Percentiles rank a stretch among this genome's conserved stretches.
phyloP scores from a whole-genome alignment of 1,140 invertebrate genomes.

The Tetragnatha versicolor region DNA sequence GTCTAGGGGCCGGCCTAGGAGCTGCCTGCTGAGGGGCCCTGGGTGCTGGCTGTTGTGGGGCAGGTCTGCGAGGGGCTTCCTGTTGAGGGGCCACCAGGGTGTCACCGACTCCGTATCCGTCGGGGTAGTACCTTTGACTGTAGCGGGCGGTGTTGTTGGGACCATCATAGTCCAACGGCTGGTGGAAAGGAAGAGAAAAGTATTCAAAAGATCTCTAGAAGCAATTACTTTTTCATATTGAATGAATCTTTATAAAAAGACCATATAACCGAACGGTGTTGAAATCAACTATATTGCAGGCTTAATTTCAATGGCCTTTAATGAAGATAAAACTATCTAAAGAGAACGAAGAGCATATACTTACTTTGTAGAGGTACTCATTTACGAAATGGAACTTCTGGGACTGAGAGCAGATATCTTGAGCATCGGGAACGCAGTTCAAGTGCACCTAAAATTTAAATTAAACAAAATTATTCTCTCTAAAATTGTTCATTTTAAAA shows the following conservation, averaged over 20 bases:
- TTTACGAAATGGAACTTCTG: conserved; percentile 91
- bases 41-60: conserved; percentile 1
- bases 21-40: conserved; percentile 1
- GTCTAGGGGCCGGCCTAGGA: conserved; percentile 37
- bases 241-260: too few relatives aligned
- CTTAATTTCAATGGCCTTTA: too few relatives aligned
- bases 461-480: too few relatives aligned
- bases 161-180: conserved; percentile 58
- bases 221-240: too few relatives aligned
- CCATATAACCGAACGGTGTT: too few relatives aligned
- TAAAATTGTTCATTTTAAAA: too few relatives aligned
- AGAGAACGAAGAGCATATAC: too few relatives aligned
- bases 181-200: conserved; percentile 14
- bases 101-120: conserved; percentile 59
- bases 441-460: too few relatives aligned
- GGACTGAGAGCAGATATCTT: conserved; percentile 88
- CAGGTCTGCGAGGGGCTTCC: background rate
- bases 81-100: conserved; percentile 25
- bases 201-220: too few relatives aligned
- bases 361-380: conserved; percentile 88
- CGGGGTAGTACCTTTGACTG: conserved; percentile 74
- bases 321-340: too few relatives aligned
- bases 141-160: conserved; percentile 81
- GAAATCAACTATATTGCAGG: too few relatives aligned
- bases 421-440: conserved; percentile 89